Base-by-base conservation (phyloP, 2,888 invertebrate genomes). In the Serripes groenlandicus region DNA sequence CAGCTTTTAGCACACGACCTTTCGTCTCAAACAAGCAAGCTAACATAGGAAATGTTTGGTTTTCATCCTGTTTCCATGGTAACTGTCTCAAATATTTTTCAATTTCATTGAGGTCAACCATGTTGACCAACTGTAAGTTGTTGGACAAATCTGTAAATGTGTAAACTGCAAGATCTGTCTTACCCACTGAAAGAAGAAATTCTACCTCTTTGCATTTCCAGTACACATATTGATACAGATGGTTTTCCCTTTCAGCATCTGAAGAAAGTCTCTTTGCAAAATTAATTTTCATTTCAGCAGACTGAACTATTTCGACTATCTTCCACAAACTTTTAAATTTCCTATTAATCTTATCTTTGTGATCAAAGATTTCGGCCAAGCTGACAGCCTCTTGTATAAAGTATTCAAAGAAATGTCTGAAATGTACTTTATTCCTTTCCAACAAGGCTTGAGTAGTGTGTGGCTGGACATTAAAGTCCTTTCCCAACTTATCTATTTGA, bases 161-260 rank as follows among this genome's bases (percentile, higher is more conserved):
- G 3, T 26, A 28, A 23, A 5, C 7, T n/a, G 42, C 66, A n/a
- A 66, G 52, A 3, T 71, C 70, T n/a, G 71, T 58, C 32, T 54
- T 64, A 23, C 70, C 75, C 7, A 68, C 64, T 15, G 42, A 26
- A 30, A 82, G 52, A 26, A 75, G 70, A 37, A 71, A 71, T 23
- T 71, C 78, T 7, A 71, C 71, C 49, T 82, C 78, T 7, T 54
- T 64, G 37, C 70, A 78, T 23, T 26, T 75, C 81, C 81, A 82
- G 66, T 64, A 82, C 35, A 82, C 64, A 49, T 75, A 82, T 1
- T 37, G 26, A 34, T 74, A 74, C 30, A 66, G 56, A 26, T 78
- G 58, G 32, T 72, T 54, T 15, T 58, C 28, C 0, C 54, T 49
- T 28, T 71, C 62, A 15, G 71, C 70, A 5, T 74, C 37, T 28